A percentile compares a stretch with the other conserved stretches of the same genome.
phyloP scores from a whole-genome alignment of 2,797 vertebrate genomes.

The Anguilla pacifica region DNA sequence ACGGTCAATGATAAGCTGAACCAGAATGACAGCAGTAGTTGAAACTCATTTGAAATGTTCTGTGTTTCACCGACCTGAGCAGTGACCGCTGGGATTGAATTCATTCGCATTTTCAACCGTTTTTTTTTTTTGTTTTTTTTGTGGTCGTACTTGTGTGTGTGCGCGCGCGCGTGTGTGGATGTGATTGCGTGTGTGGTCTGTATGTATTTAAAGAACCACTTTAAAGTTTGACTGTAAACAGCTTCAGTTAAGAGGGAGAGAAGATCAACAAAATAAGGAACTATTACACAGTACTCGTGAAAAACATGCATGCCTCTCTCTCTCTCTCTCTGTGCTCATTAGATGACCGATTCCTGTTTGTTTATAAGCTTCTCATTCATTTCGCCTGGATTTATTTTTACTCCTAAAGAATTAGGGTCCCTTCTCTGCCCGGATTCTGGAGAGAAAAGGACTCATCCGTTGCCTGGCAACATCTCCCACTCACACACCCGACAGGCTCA shows the following conservation, averaged over 20 bases:
- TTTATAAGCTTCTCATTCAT: constrained; percentile 38
- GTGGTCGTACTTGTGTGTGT: not conserved
- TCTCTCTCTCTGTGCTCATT: not conserved
- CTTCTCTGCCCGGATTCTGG: constrained; percentile 50
- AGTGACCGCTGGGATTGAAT: too few relatives aligned
- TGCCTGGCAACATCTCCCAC: constrained; percentile 69
- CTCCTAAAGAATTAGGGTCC: constrained; percentile 59
- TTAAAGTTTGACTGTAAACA: not conserved
- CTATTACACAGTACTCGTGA: not conserved
- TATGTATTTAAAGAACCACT: not conserved
- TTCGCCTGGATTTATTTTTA: constrained; percentile 52
- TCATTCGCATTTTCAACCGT: not conserved
- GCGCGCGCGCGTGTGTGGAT: not conserved
- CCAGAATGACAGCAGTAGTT: too few relatives aligned
- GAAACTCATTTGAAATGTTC: too few relatives aligned
- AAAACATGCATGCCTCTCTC: not conserved
- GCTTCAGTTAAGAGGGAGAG: not conserved
- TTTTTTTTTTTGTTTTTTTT: not conserved
- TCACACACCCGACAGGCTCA: constrained; percentile 40
- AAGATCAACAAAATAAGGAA: constrained; percentile 3
- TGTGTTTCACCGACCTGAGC: too few relatives aligned
- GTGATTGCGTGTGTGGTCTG: not conserved
- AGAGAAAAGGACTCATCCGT: constrained; percentile 66
- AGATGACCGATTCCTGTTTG: constrained; percentile 46
- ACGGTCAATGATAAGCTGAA: too few relatives aligned